Percentiles rank a stretch among this genome's conserved stretches.
Evolutionary conservation across 2,888 invertebrate species (phyloP).

Genomic region (Allacma fusca): DNA sequence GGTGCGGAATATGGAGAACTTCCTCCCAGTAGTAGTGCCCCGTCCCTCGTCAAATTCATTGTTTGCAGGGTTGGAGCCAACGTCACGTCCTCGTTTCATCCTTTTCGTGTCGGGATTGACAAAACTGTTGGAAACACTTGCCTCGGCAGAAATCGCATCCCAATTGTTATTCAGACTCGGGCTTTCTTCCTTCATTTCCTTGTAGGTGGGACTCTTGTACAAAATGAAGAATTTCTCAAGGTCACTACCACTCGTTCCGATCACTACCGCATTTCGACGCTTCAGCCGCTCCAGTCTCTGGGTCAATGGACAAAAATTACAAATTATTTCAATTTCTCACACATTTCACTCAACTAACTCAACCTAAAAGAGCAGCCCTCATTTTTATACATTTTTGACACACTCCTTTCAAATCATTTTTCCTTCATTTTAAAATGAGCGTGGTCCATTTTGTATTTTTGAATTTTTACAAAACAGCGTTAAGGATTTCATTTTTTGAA

Average conservation of each 20-base stretch:
- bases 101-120: neutral
- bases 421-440: no score
- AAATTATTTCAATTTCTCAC: neutral
- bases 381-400: no score
- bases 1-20: no score
- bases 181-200: neutral
- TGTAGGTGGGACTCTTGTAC: neutral
- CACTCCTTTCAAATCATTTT: no score
- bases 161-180: neutral
- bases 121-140: neutral
- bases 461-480: no score
- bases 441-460: no score
- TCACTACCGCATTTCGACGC: neutral
- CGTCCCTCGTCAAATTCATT: neutral
- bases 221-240: neutral
- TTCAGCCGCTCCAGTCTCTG: neutral
- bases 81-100: neutral
- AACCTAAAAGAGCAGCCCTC: no score
- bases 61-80: neutral
- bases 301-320: neutral
- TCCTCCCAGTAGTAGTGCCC: no score
- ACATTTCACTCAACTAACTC: neutral
- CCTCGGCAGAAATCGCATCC: neutral
- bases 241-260: neutral
- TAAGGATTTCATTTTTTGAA: no score